Base-by-base conservation (phyloP, 1,140 invertebrate genomes). In the Cotesia vestalis region DNA sequence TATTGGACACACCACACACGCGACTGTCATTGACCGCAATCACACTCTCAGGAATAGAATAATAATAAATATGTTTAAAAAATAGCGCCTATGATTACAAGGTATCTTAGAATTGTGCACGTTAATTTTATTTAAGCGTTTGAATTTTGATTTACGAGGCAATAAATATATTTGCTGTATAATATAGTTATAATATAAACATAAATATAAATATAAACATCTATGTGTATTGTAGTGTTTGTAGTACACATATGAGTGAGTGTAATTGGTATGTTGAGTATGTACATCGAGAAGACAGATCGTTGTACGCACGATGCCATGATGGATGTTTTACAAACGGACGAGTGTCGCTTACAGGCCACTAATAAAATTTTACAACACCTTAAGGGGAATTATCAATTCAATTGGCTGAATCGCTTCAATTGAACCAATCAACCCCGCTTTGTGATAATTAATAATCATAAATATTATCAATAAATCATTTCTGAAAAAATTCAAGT, bases 361-460 rank as follows among this genome's bases (percentile, higher is more conserved):
- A 51, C 64, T 72, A 72, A 72, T 72, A 72, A 72, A 72, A 72
- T 72, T 72, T 72, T 14, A 72, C 61, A 67, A 72, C 55, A 72
- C 57, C 64, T 66, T 36, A 51, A 67, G 63, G 53, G 34, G 38
- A 59, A 35, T 34, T 38, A 66, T 11, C 57, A 72, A 67, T 66
- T 67, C 36, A 72, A 72, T 72, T 72, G 71, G 64, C 46, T 67
- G 55, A 72, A 72, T 72, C 70, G 53, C 67, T 72, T 72, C 71
- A 72, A 72, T 72, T 67, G 63, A 36, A 72, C 61, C 59, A 67
- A 67, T 72, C 64, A 38, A 36, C 4, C 35, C 34, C 46, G 27
- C 51, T 14, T 51, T 35, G 14, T 9, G 53, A 34, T 20, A 64
- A 46, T 38, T 46, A 51, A 55, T 55, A 55, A 67, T 55, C 5